Evolutionary conservation across 2,113 vertebrate species (phyloP), one percentile per base, ranked within the genome.

Genomic region (Pterocles orientalis): DNA sequence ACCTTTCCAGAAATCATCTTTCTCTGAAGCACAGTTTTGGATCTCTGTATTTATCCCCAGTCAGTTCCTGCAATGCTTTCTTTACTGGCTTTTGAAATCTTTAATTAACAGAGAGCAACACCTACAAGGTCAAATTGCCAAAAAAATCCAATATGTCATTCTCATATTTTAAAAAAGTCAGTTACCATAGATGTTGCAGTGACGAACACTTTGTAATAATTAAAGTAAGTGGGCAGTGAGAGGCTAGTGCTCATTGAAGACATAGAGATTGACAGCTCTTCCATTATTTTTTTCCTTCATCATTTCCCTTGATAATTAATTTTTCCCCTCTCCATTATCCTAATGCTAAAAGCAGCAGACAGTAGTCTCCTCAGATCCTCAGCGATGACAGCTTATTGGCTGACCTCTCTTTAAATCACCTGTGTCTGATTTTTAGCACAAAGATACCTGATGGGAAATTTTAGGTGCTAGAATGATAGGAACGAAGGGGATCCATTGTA

Each of bases 21-120:
- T 62, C 47, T 84, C 31, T 20, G 50, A 53, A 47, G 10, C 24
- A 36, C 31, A 6, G 25, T 15, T 93, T 85, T 91, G 82, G 24
- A 56, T 39, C 9, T 57, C 65, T 23, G 1, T 75, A 20, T 86
- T 56, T 33, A 3, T 5, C 16, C 10, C 14, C 43, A 51, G 9
- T 24, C 56, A 60, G 60, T 58, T 80, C 47, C 34, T 34, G 24
- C 1, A 7, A 1, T 4, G 4, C 65, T 83, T 91, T 62, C 31
- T 53, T 47, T 80, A 45, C 31, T 70, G 41, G 45, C 31, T 86
- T 94, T 54, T 72, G 47, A 72, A 39, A 10, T 45, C 5, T 62
- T 79, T 82, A 64, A 89, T 90, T 82, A 92, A 53, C 15, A 60
- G 84, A 79, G 23, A 91, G 87, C 45, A 82, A 47, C 54, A n/a